phyloP scores from a whole-genome alignment of 1,140 invertebrate species.

The Epicauta chinensis region DNA sequence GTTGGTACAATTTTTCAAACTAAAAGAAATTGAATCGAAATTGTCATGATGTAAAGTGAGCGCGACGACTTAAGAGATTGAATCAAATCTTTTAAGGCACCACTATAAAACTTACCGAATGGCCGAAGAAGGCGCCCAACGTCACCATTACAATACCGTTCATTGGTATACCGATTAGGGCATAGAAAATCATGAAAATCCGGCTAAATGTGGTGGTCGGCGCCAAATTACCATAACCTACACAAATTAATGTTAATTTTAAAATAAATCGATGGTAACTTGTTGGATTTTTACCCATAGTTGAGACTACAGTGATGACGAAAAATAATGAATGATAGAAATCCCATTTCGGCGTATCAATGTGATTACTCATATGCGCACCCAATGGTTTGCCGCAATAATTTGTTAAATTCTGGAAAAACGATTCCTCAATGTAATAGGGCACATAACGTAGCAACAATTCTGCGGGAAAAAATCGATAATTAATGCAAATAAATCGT shows the following conservation, averaged over 20 bases:
- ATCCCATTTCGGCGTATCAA: slow-evolving; percentile 66
- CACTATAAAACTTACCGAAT: slow-evolving; percentile 50
- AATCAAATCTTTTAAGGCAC: background rate
- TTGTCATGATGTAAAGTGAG: no score
- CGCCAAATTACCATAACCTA: slow-evolving; percentile 83
- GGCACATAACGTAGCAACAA: no score
- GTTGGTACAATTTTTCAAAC: slow-evolving; percentile 65
- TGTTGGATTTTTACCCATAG: slow-evolving; percentile 66
- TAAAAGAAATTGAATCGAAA: no score
- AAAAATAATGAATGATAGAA: slow-evolving; percentile 94
- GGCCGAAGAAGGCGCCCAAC: slow-evolving; percentile 75
- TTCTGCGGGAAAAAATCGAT: no score
- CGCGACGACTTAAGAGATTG: slow-evolving; percentile 17
- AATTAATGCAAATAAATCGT: no score
- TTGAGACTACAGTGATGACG: slow-evolving; percentile 89
- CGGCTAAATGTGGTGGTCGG: slow-evolving; percentile 77
- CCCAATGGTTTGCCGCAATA: slow-evolving; percentile 67
- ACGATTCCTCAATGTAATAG: no score
- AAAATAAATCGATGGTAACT: background rate
- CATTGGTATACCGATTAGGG: slow-evolving; percentile 89
- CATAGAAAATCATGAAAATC: slow-evolving; percentile 89
- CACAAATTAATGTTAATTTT: slow-evolving; percentile 30
- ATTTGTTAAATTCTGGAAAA: slow-evolving; percentile 54
- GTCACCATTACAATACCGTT: slow-evolving; percentile 80
- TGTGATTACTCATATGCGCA: slow-evolving; percentile 52